Conservation (phyloP, 35 echinoderm and acorn worm species). For the Holothuria glaberrima region DNA sequence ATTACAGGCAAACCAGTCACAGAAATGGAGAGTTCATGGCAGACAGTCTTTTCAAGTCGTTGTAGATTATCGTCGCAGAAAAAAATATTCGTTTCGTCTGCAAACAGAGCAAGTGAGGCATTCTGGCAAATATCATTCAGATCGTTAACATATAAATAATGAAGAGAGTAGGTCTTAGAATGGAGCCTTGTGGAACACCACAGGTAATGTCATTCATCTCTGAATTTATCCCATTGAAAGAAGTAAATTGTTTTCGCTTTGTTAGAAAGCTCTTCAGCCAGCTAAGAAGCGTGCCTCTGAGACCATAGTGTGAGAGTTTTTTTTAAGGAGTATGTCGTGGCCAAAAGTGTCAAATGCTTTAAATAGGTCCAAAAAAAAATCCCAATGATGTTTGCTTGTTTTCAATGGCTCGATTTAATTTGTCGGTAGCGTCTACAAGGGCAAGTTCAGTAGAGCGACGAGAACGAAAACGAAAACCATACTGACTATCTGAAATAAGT, state of each 20-base stretch:
- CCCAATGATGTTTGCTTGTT: too few species aligned
- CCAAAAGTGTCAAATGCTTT: too few species aligned
- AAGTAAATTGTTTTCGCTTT: not conserved
- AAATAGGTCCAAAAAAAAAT: too few species aligned
- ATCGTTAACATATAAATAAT: slow-evolving; percentile 4
- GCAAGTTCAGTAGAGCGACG: too few species aligned
- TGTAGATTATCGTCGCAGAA: not conserved
- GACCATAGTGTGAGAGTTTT: too few species aligned
- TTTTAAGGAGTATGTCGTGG: too few species aligned
- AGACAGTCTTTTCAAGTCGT: slow-evolving; percentile 5
- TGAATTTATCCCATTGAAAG: not conserved
- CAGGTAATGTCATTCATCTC: slow-evolving; percentile 1
- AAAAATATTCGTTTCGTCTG: not conserved
- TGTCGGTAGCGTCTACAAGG: too few species aligned
- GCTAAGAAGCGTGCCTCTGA: too few species aligned
- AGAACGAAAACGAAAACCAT: too few species aligned
- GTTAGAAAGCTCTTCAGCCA: too few species aligned
- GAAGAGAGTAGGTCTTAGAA: not conserved
- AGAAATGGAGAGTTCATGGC: slow-evolving; percentile 15
- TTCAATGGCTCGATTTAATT: too few species aligned
- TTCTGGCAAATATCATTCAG: not conserved
- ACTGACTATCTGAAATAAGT: too few species aligned
- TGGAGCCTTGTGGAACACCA: not conserved
- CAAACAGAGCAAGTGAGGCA: not conserved
- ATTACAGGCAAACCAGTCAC: slow-evolving; percentile 23